These are phyloP conservation scores for Anthopleura sola DNA, from an alignment of 64 coral and sea anemone species.

Conservation along the genomic window DNA sequence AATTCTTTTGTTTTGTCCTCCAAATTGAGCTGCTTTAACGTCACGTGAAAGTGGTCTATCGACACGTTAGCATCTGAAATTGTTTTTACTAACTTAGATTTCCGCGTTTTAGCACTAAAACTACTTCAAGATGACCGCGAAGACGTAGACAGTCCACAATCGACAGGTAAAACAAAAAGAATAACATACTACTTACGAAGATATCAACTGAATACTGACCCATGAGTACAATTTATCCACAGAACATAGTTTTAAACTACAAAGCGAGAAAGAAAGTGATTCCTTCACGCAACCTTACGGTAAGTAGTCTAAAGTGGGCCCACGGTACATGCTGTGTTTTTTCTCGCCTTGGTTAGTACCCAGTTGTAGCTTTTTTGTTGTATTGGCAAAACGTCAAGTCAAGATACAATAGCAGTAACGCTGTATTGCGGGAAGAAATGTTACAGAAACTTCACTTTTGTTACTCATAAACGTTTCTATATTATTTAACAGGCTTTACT, in stretches of 20 bases:
- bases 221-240: not conserved
- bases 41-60: no score
- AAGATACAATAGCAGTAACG: no score
- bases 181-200: not conserved
- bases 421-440: no score
- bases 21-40: no score
- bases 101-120: not conserved
- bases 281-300: not conserved
- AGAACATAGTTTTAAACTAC: not conserved
- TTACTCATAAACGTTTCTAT: not conserved
- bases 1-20: no score
- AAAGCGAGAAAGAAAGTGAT: not conserved
- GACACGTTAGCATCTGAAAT: no score
- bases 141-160: constrained; percentile 4
- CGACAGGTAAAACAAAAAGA: not conserved
- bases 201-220: not conserved
- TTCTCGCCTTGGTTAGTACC: no score
- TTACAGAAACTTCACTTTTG: no score
- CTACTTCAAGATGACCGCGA: not conserved
- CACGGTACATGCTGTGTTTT: no score
- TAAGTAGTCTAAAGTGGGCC: not conserved
- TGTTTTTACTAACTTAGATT: not conserved
- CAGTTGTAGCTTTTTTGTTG: not conserved
- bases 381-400: no score
- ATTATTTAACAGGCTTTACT: not conserved